Conservation (phyloP, 2,113 vertebrate species). For the Leuciscus idus region DNA sequence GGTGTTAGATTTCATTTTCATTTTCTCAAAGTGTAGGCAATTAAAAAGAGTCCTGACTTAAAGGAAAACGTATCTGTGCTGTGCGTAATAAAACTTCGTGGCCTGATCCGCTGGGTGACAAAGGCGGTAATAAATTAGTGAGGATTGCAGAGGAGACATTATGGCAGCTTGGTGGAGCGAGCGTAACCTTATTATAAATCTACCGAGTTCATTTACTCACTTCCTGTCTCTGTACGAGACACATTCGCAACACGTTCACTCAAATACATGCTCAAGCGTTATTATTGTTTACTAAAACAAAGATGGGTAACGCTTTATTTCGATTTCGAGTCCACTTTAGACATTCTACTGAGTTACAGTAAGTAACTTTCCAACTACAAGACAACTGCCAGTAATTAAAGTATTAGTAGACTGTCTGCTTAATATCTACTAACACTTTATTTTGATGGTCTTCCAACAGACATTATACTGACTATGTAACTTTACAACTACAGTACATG, state of each 20-base stretch:
- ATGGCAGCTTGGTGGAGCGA: neutral
- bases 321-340: no score
- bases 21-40: slow-evolving; percentile 61
- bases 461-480: no score
- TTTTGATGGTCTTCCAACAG: no score
- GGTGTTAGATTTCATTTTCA: slow-evolving; percentile 60
- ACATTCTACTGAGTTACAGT: no score
- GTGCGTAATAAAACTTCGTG: slow-evolving; percentile 51
- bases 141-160: slow-evolving; percentile 17
- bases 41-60: slow-evolving; percentile 55
- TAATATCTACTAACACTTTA: no score
- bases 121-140: slow-evolving; percentile 56
- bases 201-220: slow-evolving; percentile 30
- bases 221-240: neutral
- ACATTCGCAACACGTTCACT: neutral
- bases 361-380: no score
- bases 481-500: no score
- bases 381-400: no score
- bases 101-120: slow-evolving; percentile 49
- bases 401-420: no score
- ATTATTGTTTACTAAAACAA: slow-evolving; percentile 1
- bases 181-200: slow-evolving; percentile 41
- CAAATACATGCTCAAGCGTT: neutral
- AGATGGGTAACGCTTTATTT: no score
- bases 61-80: slow-evolving; percentile 50